Percentiles rank a stretch among this genome's conserved stretches.
Evolutionary conservation across 2,797 vertebrate genomes (phyloP).

Genomic region (Darevskia nairensis): DNA sequence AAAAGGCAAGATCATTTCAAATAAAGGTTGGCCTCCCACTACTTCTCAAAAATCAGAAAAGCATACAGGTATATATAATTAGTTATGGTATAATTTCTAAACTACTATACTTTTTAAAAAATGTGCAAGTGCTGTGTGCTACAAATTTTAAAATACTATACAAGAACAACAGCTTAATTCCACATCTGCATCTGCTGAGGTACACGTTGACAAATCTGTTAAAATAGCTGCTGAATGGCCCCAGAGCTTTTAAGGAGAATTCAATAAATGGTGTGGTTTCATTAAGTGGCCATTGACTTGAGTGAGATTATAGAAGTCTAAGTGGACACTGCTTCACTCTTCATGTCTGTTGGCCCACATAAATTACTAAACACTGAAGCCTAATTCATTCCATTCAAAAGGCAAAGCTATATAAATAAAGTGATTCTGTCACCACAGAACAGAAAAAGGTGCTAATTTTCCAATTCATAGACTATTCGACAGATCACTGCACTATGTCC

Average conservation of each 20-base stretch:
- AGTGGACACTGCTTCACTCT: not conserved
- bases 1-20: not conserved
- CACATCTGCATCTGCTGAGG: not conserved
- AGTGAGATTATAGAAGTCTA: not conserved
- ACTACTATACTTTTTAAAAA: no score
- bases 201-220: not conserved
- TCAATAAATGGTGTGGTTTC: not conserved
- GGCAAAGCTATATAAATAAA: slow-evolving; percentile 4
- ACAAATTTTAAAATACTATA: not conserved
- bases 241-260: slow-evolving; percentile 6
- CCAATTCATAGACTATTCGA: not conserved
- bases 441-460: not conserved
- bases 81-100: no score
- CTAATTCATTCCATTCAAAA: slow-evolving; percentile 1
- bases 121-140: no score
- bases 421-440: slow-evolving; percentile 11
- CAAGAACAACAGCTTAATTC: not conserved
- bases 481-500: slow-evolving; percentile 15
- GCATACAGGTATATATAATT: no score
- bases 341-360: not conserved
- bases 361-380: slow-evolving; percentile 5
- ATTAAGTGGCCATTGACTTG: slow-evolving; percentile 9
- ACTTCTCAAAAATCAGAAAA: not conserved
- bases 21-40: not conserved
- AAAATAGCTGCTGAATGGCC: not conserved